Base-by-base conservation (phyloP, 2,113 vertebrate species). In the Microcebus tavaratra region DNA sequence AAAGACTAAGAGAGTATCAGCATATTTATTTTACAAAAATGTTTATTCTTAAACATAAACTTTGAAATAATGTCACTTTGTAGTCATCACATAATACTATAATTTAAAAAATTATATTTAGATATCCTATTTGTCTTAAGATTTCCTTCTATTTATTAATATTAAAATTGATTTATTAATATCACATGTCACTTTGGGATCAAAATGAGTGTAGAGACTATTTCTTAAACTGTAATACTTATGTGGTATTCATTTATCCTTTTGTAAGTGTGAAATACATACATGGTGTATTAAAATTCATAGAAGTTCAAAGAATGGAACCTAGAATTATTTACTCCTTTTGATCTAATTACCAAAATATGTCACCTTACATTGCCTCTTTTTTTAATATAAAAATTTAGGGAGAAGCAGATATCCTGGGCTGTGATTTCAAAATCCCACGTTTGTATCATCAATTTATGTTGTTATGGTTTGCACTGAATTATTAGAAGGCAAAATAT, bases 401-500 rank as follows among this genome's bases (percentile, higher is more conserved):
- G 57, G 55, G 42, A 81, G 63, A 97, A 95, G 59, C 83, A 82
- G 29, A 45, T 91, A 82, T 91, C 57, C 67, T 95, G 89, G 76
- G 70, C 82, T 90, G 61, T 45, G 65, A 92, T 95, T 98, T 97
- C 4, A 88, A 96, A 97, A 96, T 67, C 53, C 17, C 81, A 21
- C 29, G 97, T 87, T 75, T 79, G 18, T 89, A 91, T 72, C 90
- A 93, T 25, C 50, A 92, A 90, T 97, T 95, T 78, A 55, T 85
- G 84, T 72, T 97, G 68, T 78, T 95, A 80, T 79, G 76, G 76
- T 97, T 95, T 96, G 79, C 83, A 91, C 57, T 91, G 91, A 94
- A 97, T 98, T 97, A 96, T 85, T 87, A 83, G 97, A 42, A 94
- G 84, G 90, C 92, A 98, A 98, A 98, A 97, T 96, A 98, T 97